Conservation (phyloP, 2,797 vertebrate species). For the Chlorospingus semifuscus region DNA sequence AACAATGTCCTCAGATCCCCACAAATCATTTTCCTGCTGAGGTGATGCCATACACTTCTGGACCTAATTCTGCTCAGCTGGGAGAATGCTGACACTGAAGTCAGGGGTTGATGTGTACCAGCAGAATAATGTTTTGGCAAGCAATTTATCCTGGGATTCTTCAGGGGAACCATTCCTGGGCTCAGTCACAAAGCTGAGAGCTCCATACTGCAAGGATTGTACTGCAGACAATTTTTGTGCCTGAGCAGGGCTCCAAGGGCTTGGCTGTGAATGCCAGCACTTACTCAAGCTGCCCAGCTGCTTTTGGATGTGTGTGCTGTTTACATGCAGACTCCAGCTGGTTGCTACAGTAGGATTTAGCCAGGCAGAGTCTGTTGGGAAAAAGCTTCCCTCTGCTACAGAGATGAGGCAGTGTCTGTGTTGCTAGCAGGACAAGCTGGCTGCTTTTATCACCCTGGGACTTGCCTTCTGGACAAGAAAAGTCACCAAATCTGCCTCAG, state of each 20-base stretch:
- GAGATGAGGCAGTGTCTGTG: neutral
- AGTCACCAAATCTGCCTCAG: neutral
- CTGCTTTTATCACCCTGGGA: neutral
- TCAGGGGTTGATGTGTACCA: neutral
- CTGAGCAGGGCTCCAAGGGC: neutral
- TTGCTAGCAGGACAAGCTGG: neutral
- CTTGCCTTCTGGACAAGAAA: neutral
- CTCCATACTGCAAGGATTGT: neutral
- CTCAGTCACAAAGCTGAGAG: neutral
- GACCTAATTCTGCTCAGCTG: neutral
- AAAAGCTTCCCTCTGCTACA: neutral
- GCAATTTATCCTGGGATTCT: neutral
- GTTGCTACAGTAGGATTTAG: slow-evolving; percentile 20
- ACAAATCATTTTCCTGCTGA: neutral
- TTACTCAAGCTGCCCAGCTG: slow-evolving; percentile 33
- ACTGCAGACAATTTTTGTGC: neutral
- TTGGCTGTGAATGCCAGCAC: neutral
- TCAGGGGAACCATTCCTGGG: neutral
- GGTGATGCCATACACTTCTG: neutral
- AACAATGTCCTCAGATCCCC: neutral
- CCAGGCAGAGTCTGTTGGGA: neutral
- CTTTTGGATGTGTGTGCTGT: neutral
- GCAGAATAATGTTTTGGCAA: neutral
- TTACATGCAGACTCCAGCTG: slow-evolving; percentile 17
- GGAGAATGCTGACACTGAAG: neutral